Evolutionary conservation across 1,140 invertebrate genomes (phyloP).

Genomic region (Vanessa tameamea): DNA sequence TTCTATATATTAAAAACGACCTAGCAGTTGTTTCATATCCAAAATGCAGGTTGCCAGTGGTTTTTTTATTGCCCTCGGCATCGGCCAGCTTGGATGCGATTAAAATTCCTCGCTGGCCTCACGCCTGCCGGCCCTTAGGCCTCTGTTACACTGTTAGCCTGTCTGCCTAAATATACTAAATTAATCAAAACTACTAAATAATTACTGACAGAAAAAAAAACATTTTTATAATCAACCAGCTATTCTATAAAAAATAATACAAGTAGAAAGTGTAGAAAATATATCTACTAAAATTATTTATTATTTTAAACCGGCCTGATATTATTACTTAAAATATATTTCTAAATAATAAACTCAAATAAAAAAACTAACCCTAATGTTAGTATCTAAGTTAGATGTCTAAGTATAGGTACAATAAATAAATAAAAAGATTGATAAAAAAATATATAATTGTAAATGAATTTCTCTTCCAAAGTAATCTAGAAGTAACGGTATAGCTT

Average conservation of each 20-base stretch:
- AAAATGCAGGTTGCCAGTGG: conserved; percentile 32
- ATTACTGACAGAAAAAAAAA: not conserved
- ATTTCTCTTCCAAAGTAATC: not conserved
- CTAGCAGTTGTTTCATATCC: conserved; percentile 22
- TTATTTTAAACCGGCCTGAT: too few relatives aligned
- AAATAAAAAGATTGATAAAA: too few relatives aligned
- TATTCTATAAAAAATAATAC: too few relatives aligned
- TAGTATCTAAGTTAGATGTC: too few relatives aligned
- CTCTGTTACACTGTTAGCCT: conserved; percentile 5
- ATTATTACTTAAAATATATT: too few relatives aligned
- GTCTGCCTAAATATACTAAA: conserved; percentile 1
- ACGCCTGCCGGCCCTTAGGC: conserved; percentile 52
- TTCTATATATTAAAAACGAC: conserved; percentile 3
- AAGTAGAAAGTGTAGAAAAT: too few relatives aligned
- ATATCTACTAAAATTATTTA: too few relatives aligned
- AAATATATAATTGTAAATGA: not conserved
- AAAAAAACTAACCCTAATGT: too few relatives aligned
- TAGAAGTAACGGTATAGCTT: not conserved
- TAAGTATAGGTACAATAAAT: too few relatives aligned
- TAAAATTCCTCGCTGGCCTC: conserved; percentile 75
- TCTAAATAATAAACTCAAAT: too few relatives aligned
- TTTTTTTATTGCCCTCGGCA: conserved; percentile 58
- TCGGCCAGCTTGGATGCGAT: conserved; percentile 66
- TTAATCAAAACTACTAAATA: conserved; percentile 4
- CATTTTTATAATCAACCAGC: not conserved